Evolutionary conservation across 2,113 vertebrate species (phyloP).

Genomic region (Plecotus auritus): DNA sequence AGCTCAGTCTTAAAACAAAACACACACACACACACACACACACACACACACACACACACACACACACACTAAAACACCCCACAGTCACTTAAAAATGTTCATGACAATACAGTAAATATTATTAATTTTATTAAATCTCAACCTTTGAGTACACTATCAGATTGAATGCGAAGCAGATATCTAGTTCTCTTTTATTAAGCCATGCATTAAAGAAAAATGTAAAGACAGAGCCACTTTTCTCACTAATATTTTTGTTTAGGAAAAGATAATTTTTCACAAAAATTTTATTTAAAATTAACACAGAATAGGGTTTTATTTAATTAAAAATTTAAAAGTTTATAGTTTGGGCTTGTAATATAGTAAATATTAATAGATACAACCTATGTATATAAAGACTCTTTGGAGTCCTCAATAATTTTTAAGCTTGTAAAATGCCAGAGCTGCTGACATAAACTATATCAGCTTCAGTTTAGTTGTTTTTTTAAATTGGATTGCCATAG

Average conservation of each 20-base stretch:
- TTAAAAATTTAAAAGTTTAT: neutral
- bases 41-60: too few species aligned
- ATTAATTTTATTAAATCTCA: constrained; percentile 13
- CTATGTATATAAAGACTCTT: too few species aligned
- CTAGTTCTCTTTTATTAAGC: neutral
- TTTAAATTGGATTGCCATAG: neutral
- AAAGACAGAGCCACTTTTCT: neutral
- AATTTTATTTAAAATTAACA: neutral
- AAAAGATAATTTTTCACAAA: neutral
- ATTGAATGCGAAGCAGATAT: neutral
- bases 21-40: too few species aligned
- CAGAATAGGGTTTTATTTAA: neutral
- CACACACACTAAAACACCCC: too few species aligned
- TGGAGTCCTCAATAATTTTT: too few species aligned
- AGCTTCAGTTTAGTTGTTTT: neutral
- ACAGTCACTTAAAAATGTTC: neutral
- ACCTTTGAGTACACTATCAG: neutral
- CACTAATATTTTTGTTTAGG: neutral
- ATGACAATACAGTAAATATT: neutral
- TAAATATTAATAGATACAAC: neutral
- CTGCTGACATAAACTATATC: neutral
- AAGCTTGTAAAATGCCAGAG: neutral
- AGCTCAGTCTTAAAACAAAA: neutral
- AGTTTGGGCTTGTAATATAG: neutral
- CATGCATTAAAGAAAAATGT: neutral